These are phyloP conservation scores for Leptodactylus fallax DNA, from an alignment of 2,797 vertebrate species.

Conservation along the genomic window DNA sequence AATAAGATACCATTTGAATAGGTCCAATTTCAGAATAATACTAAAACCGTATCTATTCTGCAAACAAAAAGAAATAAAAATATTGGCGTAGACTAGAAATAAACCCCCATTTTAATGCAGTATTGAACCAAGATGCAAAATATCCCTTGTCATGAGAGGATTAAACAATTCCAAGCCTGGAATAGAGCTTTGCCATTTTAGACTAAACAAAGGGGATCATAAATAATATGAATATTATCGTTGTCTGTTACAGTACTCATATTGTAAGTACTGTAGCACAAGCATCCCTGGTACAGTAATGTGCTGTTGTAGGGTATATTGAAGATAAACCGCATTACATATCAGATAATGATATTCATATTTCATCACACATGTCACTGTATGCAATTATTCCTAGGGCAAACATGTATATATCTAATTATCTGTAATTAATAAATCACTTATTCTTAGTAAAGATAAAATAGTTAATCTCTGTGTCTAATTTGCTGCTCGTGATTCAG, in stretches of 20 bases:
- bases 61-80: no score
- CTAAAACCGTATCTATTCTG: no score
- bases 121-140: neutral
- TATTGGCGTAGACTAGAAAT: no score
- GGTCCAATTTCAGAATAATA: no score
- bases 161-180: neutral
- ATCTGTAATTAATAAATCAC: neutral
- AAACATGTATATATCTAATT: constrained; percentile 6
- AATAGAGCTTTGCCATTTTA: neutral
- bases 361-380: neutral
- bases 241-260: neutral
- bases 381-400: neutral
- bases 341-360: neutral
- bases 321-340: neutral
- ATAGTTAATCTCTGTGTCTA: neutral
- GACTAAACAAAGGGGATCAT: neutral
- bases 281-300: neutral
- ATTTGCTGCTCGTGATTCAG: neutral
- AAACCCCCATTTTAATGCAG: no score
- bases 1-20: no score
- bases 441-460: constrained; percentile 1
- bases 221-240: neutral
- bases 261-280: neutral
- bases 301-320: neutral
- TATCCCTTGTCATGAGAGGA: neutral